Evolutionary conservation across 2,113 vertebrate genomes (phyloP).

Genomic region (Oreochromis tanganicae): DNA sequence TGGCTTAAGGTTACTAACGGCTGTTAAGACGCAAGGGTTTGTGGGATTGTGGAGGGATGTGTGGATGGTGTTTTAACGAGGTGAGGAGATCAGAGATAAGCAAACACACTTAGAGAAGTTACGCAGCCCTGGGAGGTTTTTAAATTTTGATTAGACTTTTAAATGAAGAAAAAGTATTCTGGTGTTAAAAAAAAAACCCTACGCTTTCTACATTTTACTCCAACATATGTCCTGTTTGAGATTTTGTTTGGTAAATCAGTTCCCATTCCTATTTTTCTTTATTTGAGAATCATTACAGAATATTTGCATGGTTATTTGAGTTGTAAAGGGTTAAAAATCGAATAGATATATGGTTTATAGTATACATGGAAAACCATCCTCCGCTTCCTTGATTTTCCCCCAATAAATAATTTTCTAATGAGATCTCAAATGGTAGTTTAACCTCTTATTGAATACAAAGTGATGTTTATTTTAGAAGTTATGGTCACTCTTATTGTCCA

Average conservation of each 20-base stretch:
- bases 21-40: conserved; percentile 48
- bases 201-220: background rate
- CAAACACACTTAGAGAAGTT: conserved; percentile 15
- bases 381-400: background rate
- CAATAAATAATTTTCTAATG: background rate
- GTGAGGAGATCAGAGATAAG: background rate
- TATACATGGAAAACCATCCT: background rate
- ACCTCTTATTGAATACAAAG: background rate
- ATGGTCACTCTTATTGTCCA: background rate
- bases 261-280: background rate
- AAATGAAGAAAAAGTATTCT: background rate
- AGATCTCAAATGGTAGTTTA: background rate
- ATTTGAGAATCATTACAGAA: background rate
- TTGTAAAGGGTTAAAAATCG: background rate
- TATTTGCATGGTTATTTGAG: background rate
- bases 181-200: background rate
- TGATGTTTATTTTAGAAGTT: background rate
- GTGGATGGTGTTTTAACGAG: conserved; percentile 29
- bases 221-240: background rate
- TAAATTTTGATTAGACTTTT: background rate
- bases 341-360: background rate
- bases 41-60: conserved; percentile 16
- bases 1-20: conserved; percentile 65
- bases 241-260: background rate
- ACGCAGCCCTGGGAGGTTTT: background rate